Conservation (phyloP, 2,888 invertebrate species). For the Pandemis heparana region DNA sequence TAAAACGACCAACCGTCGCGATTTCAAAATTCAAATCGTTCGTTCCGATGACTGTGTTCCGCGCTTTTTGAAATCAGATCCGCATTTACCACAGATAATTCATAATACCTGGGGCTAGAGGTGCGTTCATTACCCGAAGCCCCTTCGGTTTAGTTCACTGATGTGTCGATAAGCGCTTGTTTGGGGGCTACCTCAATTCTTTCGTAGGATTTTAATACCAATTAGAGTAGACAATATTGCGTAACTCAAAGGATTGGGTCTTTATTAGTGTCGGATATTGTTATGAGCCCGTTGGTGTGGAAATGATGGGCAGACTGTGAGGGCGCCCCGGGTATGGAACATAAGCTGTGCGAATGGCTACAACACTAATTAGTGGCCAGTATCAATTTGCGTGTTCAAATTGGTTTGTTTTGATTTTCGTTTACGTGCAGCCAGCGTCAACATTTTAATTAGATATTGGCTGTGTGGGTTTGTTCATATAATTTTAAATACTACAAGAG, state of each 20-base stretch:
- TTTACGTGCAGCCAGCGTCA: background rate
- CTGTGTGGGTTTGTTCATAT: background rate
- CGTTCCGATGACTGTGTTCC: slow-evolving; percentile 5
- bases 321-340: slow-evolving; percentile 35
- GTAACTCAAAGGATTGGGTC: slow-evolving; percentile 76
- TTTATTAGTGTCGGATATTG: slow-evolving; percentile 83
- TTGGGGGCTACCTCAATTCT: slow-evolving; percentile 79
- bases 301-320: slow-evolving; percentile 52
- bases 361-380: slow-evolving; percentile 35
- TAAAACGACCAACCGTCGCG: background rate
- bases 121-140: slow-evolving; percentile 70
- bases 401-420: slow-evolving; percentile 15
- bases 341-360: slow-evolving; percentile 21
- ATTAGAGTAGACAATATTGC: slow-evolving; percentile 82
- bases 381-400: slow-evolving; percentile 36
- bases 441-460: background rate
- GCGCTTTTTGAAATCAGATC: slow-evolving; percentile 23
- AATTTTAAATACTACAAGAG: too few relatives aligned
- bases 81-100: slow-evolving; percentile 56
- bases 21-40: slow-evolving; percentile 12
- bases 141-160: slow-evolving; percentile 62
- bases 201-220: slow-evolving; percentile 78
- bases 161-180: slow-evolving; percentile 80
- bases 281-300: slow-evolving; percentile 72
- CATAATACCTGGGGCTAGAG: slow-evolving; percentile 74